Percentiles rank a stretch among this genome's conserved stretches.
These are phyloP conservation scores for Euphonia xanthogaster DNA, from an alignment of 2,797 vertebrate species.

Conservation along the genomic window DNA sequence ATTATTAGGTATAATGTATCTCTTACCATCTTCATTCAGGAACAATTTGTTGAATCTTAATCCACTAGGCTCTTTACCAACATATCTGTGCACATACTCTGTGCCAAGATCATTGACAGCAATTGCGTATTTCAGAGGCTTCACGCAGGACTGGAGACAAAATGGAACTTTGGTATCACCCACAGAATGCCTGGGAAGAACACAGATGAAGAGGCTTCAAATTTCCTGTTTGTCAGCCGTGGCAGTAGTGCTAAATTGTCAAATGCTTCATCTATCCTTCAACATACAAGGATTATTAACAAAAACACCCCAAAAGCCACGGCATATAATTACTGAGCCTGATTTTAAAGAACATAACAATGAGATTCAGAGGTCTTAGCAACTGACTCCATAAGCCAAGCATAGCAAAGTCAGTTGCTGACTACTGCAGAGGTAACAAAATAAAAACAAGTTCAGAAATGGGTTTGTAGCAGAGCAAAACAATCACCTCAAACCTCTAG, in stretches of 20 bases:
- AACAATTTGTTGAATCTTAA: constrained; percentile 98
- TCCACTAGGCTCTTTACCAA: constrained; percentile 97
- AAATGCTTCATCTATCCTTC: background rate
- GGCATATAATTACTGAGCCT: background rate
- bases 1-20: background rate
- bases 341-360: background rate
- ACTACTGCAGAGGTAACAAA: background rate
- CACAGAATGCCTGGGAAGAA: constrained; percentile 85
- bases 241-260: background rate
- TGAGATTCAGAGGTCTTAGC: background rate
- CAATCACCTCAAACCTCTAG: background rate
- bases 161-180: constrained; percentile 99
- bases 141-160: constrained; percentile 97
- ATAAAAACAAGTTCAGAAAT: background rate
- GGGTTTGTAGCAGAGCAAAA: background rate
- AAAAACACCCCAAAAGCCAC: background rate
- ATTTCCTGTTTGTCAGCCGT: background rate
- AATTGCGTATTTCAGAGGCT: constrained; percentile 96
- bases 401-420: background rate
- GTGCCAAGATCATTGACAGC: constrained; percentile 96
- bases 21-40: constrained; percentile 96
- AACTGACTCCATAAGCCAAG: background rate
- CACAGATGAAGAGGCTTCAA: background rate
- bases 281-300: background rate
- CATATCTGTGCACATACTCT: constrained; percentile 95